Base-by-base conservation (phyloP, 2,888 invertebrate genomes). In the Altica lythri region DNA sequence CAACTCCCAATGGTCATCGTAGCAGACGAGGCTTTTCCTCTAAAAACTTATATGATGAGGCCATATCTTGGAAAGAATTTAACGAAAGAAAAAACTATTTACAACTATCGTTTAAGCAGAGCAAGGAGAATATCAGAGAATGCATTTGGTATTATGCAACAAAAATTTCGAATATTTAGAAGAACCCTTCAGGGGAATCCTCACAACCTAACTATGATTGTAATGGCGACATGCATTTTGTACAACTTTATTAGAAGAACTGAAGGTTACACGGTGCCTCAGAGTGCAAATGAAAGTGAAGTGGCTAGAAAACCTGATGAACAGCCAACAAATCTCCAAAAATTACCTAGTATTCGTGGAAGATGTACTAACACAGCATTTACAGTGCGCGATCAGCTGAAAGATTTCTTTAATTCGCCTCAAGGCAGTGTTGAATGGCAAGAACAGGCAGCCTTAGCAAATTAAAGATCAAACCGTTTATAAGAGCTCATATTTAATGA, bases 41-140 rank as follows among this genome's bases (percentile, higher is more conserved):
- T 66, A 16, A 60, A 47, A 48, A 52, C 47, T 19, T 56, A 67
- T 52, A 46, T 68, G 17, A 55, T 68, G 52, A 53, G 68, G 44
- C 69, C 66, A 37, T 68, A 64, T 59, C 62, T 66, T 44, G 65
- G 68, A 25, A 66, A 57, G 45, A 62, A 69, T 55, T 62, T 71
- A 47, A 52, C 63, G 48, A 45, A 37, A 46, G 52, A 62, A 12
- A 55, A 67, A 61, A 61, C 53, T 46, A 62, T 69, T 53, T 70
- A 66, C 57, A 72, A 72, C 57, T 70, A 72, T 61, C 53, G 71
- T 35, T 35, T 72, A 40, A 68, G 63, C 57, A 59, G 71, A 51
- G 71, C 68, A 16, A 65, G 71, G 57, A 64, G 68, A 48, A 61
- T 66, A 25, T 63, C 67, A 52, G 70, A 71, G 60, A 66, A 65